A percentile compares a stretch with the other conserved stretches of the same genome.
Conservation (phyloP, 2,888 invertebrate species). For the Ptychoptera albimana region DNA sequence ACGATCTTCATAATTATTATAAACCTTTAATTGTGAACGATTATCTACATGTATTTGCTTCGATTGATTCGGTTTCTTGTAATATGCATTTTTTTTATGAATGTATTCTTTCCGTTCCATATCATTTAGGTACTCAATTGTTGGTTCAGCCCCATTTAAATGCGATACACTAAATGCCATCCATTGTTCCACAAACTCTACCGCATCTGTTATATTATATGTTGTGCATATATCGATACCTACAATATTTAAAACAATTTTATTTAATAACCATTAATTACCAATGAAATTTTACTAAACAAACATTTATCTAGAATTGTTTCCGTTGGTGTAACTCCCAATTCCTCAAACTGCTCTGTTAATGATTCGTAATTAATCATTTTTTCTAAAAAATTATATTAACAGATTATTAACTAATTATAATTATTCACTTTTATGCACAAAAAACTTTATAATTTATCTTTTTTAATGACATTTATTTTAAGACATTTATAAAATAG, state of each 20-base stretch:
- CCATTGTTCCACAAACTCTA: constrained; percentile 62
- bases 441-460: too few species aligned
- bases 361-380: constrained; percentile 2
- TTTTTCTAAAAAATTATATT: too few species aligned
- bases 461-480: too few species aligned
- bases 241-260: constrained; percentile 15
- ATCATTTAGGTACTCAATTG: constrained; percentile 38
- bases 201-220: constrained; percentile 46
- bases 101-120: constrained; percentile 48
- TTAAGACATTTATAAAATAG: too few species aligned
- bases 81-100: constrained; percentile 28
- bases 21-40: constrained; percentile 1
- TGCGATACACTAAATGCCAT: constrained; percentile 56
- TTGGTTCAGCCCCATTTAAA: constrained; percentile 43
- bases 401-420: too few species aligned
- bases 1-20: constrained; percentile 3
- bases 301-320: constrained; percentile 43
- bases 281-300: constrained; percentile 10
- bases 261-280: constrained; percentile 1
- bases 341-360: constrained; percentile 43
- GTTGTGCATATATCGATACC: constrained; percentile 46
- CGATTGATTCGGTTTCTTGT: constrained; percentile 11
- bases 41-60: neutral
- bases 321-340: constrained; percentile 39
- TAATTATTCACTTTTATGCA: too few species aligned